phyloP scores from a whole-genome alignment of 2,888 invertebrate genomes.

The Caradrina clavipalpis region DNA sequence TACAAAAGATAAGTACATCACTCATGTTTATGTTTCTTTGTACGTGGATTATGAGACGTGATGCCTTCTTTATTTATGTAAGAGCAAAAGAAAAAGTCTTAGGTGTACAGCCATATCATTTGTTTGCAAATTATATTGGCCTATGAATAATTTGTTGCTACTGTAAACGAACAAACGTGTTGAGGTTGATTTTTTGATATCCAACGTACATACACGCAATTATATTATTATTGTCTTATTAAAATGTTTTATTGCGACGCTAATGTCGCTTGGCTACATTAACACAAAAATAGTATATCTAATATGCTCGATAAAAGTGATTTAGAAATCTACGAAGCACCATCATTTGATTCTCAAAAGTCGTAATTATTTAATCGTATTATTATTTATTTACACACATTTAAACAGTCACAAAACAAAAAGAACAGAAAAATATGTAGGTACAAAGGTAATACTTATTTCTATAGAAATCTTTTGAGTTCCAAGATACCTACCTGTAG shows the following conservation, averaged over 20 bases:
- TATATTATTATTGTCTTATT: constrained; percentile 38
- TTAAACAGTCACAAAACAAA: too few relatives aligned
- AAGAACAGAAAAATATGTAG: too few relatives aligned
- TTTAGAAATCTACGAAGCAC: background rate
- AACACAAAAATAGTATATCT: constrained; percentile 25
- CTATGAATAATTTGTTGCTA: constrained; percentile 79
- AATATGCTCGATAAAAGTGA: constrained; percentile 35
- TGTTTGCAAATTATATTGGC: constrained; percentile 85
- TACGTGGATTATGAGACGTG: constrained; percentile 88
- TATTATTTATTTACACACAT: too few relatives aligned
- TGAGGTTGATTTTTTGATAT: constrained; percentile 24
- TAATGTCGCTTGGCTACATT: constrained; percentile 24
- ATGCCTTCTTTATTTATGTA: constrained; percentile 85
- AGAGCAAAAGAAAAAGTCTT: constrained; percentile 74
- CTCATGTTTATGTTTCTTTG: constrained; percentile 86
- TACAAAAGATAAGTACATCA: constrained; percentile 85
- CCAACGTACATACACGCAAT: background rate
- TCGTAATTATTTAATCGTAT: constrained; percentile 11
- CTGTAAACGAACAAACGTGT: constrained; percentile 53
- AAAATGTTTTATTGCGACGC: constrained; percentile 36
- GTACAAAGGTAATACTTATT: too few relatives aligned
- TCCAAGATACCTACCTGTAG: too few relatives aligned
- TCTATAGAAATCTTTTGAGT: too few relatives aligned
- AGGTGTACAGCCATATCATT: constrained; percentile 77
- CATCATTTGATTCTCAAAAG: background rate